Conservation (phyloP, 1,140 invertebrate species). For the Camponotus floridanus region DNA sequence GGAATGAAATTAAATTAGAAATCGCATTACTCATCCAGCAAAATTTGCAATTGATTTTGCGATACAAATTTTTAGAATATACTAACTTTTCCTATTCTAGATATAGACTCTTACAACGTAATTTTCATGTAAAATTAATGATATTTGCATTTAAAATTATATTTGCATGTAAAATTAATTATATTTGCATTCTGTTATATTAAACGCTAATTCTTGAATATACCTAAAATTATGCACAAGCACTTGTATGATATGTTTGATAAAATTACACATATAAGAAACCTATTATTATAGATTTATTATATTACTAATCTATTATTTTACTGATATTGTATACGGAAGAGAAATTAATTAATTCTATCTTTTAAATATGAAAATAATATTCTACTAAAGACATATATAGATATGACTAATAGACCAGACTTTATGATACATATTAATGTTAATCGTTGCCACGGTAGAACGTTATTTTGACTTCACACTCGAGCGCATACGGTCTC, state of each 20-base stretch:
- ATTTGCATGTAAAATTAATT: neutral
- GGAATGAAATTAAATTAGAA: slow-evolving; percentile 15
- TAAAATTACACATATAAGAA: neutral
- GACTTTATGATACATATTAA: neutral
- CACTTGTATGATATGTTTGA: neutral
- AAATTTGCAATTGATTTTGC: neutral
- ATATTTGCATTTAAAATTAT: neutral
- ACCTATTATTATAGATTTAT: neutral
- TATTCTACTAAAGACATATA: neutral
- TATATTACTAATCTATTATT: no score
- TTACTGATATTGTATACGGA: neutral
- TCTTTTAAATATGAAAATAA: neutral
- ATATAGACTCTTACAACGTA: neutral
- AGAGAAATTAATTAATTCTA: neutral
- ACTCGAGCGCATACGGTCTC: slow-evolving; percentile 48
- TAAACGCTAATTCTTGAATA: neutral
- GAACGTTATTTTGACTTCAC: slow-evolving; percentile 56
- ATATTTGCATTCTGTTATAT: neutral
- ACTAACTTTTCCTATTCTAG: neutral
- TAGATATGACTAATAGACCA: neutral
- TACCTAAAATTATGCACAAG: neutral
- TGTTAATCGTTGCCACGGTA: slow-evolving; percentile 36
- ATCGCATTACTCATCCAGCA: neutral
- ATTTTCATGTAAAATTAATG: neutral
- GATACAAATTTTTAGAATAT: neutral